Evolutionary conservation across 2,797 vertebrate genomes (phyloP), one percentile per base, ranked within the genome.

Genomic region (Lacerta bilineata): DNA sequence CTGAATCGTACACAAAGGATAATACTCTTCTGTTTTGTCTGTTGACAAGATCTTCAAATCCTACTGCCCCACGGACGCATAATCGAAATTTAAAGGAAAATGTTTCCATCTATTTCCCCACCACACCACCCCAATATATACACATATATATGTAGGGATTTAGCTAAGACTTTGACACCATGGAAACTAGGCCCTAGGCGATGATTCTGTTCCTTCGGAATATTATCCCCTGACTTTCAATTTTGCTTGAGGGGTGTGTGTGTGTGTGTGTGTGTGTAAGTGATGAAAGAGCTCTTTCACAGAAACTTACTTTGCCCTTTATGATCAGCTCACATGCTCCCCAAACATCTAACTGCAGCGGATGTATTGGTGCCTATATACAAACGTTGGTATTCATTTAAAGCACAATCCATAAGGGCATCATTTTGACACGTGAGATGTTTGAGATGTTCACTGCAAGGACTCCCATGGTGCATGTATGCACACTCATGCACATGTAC

Each of bases 121-220:
- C 50, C 50, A 50, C 46, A 50, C 66, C 23, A 25, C 27, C 66
- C 27, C 66, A 25, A 25, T 72, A n/a, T 43, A 72, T 88, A 55
- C 39, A 41, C 77, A 69, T 59, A n/a, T 79, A 17, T 75, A 74
- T 92, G 84, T 17, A 36, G 96, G 86, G 91, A 92, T 96, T 96
- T 94, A 90, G 85, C 76, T 94, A 94, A 92, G 93, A 94, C 91
- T 95, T 95, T 86, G 94, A 95, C 91, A 93, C 95, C 93, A 95
- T 95, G 94, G 95, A 96, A 97, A 96, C 94, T 93, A 95, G 91
- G 87, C 86, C 87, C 64, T 66, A 93, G 91, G 93, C 92, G 91
- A 92, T 1, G 71, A 94, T 95, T 90, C 89, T 91, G 76, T 92
- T 93, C 93, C 86, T 83, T 90, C 91, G 96, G 95, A 96, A 94